These are phyloP conservation scores for Spinus olivaceus DNA, from an alignment of 2,797 vertebrate species.

Conservation along the genomic window DNA sequence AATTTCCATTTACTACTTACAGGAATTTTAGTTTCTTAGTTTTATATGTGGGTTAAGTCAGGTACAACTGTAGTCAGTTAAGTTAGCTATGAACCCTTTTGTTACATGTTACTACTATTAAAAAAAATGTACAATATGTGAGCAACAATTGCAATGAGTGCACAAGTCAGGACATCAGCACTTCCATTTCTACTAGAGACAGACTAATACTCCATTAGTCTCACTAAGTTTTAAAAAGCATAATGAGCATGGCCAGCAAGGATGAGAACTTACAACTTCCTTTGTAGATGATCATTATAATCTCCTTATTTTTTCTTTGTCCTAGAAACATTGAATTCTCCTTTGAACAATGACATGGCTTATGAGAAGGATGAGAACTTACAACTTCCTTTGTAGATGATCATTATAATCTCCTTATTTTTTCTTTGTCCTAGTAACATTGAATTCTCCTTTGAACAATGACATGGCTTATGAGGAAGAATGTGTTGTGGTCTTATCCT, in stretches of 20 bases:
- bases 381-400: background rate
- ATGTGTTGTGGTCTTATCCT: background rate
- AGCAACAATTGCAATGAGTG: background rate
- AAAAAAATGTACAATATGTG: background rate
- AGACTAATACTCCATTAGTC: background rate
- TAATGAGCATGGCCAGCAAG: background rate
- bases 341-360: background rate
- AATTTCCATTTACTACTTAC: background rate
- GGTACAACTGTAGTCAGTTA: rapidly evolving
- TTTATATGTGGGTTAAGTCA: background rate
- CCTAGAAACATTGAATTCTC: background rate
- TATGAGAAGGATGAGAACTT: background rate
- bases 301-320: background rate
- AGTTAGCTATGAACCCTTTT: background rate
- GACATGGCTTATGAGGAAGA: background rate
- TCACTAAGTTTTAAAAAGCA: background rate
- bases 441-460: background rate
- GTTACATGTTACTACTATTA: background rate
- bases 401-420: background rate
- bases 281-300: background rate
- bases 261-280: background rate
- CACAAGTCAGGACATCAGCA: background rate
- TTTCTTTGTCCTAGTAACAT: background rate
- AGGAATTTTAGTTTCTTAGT: background rate
- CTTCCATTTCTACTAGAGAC: background rate